These are phyloP conservation scores for Penaeus indicus DNA, from an alignment of 1,140 invertebrate genomes.

Conservation along the genomic window DNA sequence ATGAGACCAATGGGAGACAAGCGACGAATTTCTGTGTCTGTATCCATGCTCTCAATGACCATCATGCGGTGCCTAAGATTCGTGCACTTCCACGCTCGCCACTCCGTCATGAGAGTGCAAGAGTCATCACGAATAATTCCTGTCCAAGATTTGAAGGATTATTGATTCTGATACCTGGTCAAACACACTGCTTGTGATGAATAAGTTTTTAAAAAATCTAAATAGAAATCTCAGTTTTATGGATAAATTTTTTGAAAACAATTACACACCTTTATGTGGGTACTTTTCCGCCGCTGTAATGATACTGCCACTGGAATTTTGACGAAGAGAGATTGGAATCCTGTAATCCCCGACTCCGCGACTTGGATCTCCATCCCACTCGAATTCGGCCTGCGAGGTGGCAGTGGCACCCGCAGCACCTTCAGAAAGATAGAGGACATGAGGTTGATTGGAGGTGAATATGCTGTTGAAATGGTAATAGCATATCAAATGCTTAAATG, in stretches of 20 bases:
- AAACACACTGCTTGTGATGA: too few relatives aligned
- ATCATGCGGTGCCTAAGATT: slow-evolving; percentile 49
- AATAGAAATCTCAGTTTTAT: not conserved
- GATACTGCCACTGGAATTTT: slow-evolving; percentile 16
- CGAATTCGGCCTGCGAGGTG: slow-evolving; percentile 45
- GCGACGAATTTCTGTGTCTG: slow-evolving; percentile 57
- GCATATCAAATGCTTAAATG: too few relatives aligned
- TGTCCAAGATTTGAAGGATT: not conserved
- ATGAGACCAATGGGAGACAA: slow-evolving; percentile 62
- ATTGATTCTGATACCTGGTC: not conserved
- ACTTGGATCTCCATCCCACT: slow-evolving; percentile 58
- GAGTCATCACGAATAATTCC: slow-evolving; percentile 47
- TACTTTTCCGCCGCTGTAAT: slow-evolving; percentile 41
- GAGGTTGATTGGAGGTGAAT: not conserved
- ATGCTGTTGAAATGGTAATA: too few relatives aligned
- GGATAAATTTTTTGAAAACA: too few relatives aligned
- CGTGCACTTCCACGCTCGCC: slow-evolving; percentile 57
- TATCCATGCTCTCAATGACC: slow-evolving; percentile 62
- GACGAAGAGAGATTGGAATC: slow-evolving; percentile 48
- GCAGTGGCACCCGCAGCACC: slow-evolving; percentile 32
- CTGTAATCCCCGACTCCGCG: slow-evolving; percentile 61
- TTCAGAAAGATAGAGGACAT: not conserved
- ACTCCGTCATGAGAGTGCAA: slow-evolving; percentile 28
- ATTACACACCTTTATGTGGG: slow-evolving; percentile 59
- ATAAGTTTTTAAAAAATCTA: too few relatives aligned